phyloP scores from a whole-genome alignment of 1,140 invertebrate genomes.

The Eupristina koningsbergeri region DNA sequence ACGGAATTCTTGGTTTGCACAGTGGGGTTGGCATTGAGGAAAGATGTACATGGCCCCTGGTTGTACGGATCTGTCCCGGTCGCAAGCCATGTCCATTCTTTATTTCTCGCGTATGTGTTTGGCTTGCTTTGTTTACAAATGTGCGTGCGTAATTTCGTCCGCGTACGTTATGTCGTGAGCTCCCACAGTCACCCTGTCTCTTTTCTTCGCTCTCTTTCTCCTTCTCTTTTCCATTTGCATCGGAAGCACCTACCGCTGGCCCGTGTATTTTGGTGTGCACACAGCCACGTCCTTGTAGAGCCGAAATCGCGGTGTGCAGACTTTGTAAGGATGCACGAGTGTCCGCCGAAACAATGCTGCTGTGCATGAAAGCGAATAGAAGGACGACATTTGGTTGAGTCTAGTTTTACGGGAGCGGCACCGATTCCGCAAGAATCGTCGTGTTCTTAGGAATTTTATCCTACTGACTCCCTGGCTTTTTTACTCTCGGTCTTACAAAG shows the following conservation, averaged over 20 bases:
- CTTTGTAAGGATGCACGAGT: conserved; percentile 46
- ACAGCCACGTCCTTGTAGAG: conserved; percentile 48
- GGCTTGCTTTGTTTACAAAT: neutral
- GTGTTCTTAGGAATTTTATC: neutral
- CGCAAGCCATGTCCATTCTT: neutral
- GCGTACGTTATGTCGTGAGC: conserved; percentile 27
- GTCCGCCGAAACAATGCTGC: neutral
- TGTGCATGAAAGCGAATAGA: neutral
- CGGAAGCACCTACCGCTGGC: conserved; percentile 52
- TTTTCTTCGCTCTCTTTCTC: too few species aligned
- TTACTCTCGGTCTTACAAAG: neutral
- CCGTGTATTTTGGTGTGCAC: conserved; percentile 56
- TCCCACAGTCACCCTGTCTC: conserved; percentile 49
- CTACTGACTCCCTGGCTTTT: neutral
- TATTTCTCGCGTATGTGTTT: conserved; percentile 8
- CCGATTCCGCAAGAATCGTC: neutral
- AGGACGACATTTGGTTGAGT: neutral
- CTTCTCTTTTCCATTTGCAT: conserved; percentile 55
- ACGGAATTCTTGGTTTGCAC: neutral
- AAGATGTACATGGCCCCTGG: neutral
- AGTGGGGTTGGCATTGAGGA: conserved; percentile 34
- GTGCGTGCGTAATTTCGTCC: too few species aligned
- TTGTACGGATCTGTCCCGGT: neutral
- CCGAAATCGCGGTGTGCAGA: conserved; percentile 44
- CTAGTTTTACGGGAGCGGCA: neutral